Conservation (phyloP, 2,113 vertebrate genomes). For the Aplodontia rufa region DNA sequence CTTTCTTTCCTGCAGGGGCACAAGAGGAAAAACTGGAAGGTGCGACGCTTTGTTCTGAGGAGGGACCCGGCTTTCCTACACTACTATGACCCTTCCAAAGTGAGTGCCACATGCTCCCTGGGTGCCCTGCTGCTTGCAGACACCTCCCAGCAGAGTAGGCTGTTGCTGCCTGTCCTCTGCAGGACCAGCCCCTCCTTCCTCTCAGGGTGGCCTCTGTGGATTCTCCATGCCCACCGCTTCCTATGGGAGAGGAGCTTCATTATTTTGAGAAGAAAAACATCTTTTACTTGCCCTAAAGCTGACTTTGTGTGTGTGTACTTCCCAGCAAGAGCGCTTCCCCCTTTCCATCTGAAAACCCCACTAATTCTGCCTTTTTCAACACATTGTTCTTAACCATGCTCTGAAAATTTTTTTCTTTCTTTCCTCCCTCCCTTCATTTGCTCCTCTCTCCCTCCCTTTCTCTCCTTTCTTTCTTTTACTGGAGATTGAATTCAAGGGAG, state of each 20-base stretch:
- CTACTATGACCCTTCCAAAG: slow-evolving; percentile 95
- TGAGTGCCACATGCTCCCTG: slow-evolving; percentile 59
- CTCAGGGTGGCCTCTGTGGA: background rate
- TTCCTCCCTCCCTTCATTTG: too few species aligned
- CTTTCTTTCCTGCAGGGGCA: slow-evolving; percentile 88
- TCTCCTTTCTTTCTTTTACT: too few species aligned
- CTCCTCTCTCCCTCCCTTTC: too few species aligned
- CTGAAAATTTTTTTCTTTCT: background rate
- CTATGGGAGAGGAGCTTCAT: background rate
- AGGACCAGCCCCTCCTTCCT: background rate
- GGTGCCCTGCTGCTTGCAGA: background rate
- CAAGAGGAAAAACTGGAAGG: slow-evolving; percentile 98
- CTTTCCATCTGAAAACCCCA: background rate
- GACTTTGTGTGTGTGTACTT: background rate
- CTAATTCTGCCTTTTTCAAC: background rate
- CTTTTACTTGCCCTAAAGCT: background rate
- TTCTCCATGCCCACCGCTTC: background rate
- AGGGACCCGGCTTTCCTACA: slow-evolving; percentile 93
- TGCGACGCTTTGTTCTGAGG: slow-evolving; percentile 94
- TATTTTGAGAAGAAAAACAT: slow-evolving; percentile 12
- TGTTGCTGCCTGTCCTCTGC: background rate
- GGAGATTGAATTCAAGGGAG: too few species aligned
- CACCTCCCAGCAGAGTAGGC: background rate
- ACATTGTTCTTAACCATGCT: background rate
- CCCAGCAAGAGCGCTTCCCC: background rate